Conservation (phyloP, 2,888 invertebrate species). For the Aleiodes leptofemur region DNA sequence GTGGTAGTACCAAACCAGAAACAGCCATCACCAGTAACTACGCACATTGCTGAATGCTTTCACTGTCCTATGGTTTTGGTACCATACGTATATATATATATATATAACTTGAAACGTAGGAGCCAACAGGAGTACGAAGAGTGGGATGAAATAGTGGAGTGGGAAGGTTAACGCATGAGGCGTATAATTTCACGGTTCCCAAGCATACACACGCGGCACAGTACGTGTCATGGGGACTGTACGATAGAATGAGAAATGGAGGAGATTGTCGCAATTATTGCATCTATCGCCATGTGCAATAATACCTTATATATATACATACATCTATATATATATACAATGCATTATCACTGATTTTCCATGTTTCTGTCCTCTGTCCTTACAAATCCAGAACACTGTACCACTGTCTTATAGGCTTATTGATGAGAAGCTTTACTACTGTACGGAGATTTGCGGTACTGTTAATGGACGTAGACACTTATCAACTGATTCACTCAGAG, state of each 20-base stretch:
- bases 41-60: no score
- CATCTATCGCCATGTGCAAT: constrained; percentile 52
- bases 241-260: constrained; percentile 62
- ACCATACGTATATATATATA: no score
- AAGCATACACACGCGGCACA: constrained; percentile 63
- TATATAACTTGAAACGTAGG: no score
- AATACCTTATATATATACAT: constrained; percentile 53
- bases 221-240: constrained; percentile 58
- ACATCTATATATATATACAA: neutral
- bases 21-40: constrained; percentile 22
- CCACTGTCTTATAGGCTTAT: constrained; percentile 24
- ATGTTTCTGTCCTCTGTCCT: constrained; percentile 41
- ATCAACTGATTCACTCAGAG: no score
- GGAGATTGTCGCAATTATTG: constrained; percentile 58
- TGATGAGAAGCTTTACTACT: constrained; percentile 22
- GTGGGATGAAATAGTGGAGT: no score
- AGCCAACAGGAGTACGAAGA: no score
- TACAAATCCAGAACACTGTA: no score
- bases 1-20: constrained; percentile 21
- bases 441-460: neutral
- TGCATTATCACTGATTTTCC: constrained; percentile 33
- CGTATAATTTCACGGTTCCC: constrained; percentile 67
- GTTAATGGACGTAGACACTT: constrained; percentile 11
- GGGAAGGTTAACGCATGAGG: constrained; percentile 54
- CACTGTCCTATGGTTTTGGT: no score